These are phyloP conservation scores for Acronicta aceris DNA, from an alignment of 2,888 invertebrate genomes.

Conservation along the genomic window DNA sequence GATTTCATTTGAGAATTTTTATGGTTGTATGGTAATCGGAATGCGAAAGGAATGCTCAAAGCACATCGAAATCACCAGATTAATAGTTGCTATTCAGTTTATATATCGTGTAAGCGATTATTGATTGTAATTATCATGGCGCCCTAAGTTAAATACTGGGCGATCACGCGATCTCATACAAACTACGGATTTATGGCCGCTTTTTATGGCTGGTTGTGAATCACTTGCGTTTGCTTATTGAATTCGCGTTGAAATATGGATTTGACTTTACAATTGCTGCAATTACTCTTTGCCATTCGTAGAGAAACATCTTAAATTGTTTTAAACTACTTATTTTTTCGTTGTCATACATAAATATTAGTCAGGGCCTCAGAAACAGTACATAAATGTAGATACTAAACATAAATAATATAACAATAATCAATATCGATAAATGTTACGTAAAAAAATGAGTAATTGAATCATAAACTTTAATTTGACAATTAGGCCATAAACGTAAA, in stretches of 20 bases:
- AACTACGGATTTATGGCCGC: constrained; percentile 67
- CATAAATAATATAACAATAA: too few species aligned
- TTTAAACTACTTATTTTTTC: constrained; percentile 16
- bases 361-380: too few species aligned
- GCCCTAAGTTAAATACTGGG: constrained; percentile 74
- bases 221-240: constrained; percentile 49
- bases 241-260: constrained; percentile 53
- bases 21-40: constrained; percentile 21
- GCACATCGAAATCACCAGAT: constrained; percentile 66
- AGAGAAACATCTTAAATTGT: constrained; percentile 23
- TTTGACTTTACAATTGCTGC: constrained; percentile 39
- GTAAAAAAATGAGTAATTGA: background rate
- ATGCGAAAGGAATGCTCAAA: constrained; percentile 42
- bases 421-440: background rate
- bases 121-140: constrained; percentile 86
- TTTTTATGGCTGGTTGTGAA: constrained; percentile 58
- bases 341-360: background rate
- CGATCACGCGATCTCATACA: constrained; percentile 75
- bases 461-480: constrained; percentile 2
- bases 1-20: constrained; percentile 21
- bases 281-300: constrained; percentile 46
- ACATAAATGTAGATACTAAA: too few species aligned
- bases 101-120: constrained; percentile 74
- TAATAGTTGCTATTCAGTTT: constrained; percentile 75
- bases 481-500: background rate